Evolutionary conservation across 2,888 invertebrate species (phyloP).

Genomic region (Helicoverpa assulta): DNA sequence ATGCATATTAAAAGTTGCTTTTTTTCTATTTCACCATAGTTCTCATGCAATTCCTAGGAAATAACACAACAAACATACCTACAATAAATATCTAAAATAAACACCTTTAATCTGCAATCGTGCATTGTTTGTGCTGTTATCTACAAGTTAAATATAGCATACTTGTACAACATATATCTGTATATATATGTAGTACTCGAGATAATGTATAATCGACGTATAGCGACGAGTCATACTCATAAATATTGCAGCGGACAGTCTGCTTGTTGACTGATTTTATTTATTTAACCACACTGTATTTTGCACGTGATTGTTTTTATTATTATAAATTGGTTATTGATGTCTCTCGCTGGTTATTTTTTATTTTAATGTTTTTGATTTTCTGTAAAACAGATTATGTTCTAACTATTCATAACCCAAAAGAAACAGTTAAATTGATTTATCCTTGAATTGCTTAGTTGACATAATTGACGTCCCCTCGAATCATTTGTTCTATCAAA

Average conservation of each 20-base stretch:
- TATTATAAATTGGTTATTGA: background rate
- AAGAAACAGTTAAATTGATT: too few species aligned
- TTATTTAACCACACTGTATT: background rate
- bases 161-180: background rate
- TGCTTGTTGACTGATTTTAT: background rate
- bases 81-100: background rate
- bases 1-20: too few species aligned
- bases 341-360: background rate
- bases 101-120: constrained; percentile 6
- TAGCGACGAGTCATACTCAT: background rate
- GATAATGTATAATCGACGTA: constrained; percentile 2
- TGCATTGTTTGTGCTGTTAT: constrained; percentile 1
- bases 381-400: too few species aligned
- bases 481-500: too few species aligned
- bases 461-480: too few species aligned
- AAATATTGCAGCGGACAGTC: background rate
- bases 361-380: background rate
- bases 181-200: background rate
- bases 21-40: too few species aligned
- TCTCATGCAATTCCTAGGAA: background rate
- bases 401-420: too few species aligned
- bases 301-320: background rate
- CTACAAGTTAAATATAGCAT: background rate
- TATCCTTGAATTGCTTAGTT: too few species aligned
- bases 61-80: too few species aligned